Base-by-base conservation (phyloP, 2,888 invertebrate genomes). In the Alcis repandata region DNA sequence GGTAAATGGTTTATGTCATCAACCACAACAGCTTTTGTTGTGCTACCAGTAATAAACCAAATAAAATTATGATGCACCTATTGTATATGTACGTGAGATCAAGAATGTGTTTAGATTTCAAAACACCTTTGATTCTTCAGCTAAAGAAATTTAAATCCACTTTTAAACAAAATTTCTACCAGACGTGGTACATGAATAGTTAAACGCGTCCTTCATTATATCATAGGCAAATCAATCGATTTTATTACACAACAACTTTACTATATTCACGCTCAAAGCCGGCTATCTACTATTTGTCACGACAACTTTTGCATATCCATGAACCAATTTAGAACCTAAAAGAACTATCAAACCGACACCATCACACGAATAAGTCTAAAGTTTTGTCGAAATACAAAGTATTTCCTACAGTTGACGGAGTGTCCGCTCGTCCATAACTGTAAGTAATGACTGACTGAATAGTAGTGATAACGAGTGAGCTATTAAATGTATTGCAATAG, bases 391-490 rank as follows among this genome's bases (percentile, higher is more conserved):
- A 27, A 27, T 27, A 27, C 27, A 27, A 4, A 19, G n/a, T 20
- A 11, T 38, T 59, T 54, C 56, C 19, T 33, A 32, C 49, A 38
- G 33, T 43, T 36, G 51, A 63, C 57, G 54, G 27, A 63, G 48
- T 73, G 75, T 68, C 76, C 75, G 75, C 40, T 70, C 71, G 71
- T 67, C 56, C 63, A 72, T 76, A 79, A 81, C 83, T 83, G 79
- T 79, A 79, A 80, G 72, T 86, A 87, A 86, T 84, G 86, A 88
- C 89, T 88, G 83, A 69, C 76, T 67, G 80, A 79, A 75, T 75
- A 74, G 59, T 68, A 74, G 78, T 87, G 90, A 89, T 89, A 90
- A 88, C 82, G 68, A 72, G 65, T 63, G 76, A 27, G 69, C 76
- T 84, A 80, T 81, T 85, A 87, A 81, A 83, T 80, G 77, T 80